A percentile compares a stretch with the other conserved stretches of the same genome.
These are phyloP conservation scores for Choristoneura rosaceana DNA, from an alignment of 2,888 invertebrate species.

Conservation along the genomic window DNA sequence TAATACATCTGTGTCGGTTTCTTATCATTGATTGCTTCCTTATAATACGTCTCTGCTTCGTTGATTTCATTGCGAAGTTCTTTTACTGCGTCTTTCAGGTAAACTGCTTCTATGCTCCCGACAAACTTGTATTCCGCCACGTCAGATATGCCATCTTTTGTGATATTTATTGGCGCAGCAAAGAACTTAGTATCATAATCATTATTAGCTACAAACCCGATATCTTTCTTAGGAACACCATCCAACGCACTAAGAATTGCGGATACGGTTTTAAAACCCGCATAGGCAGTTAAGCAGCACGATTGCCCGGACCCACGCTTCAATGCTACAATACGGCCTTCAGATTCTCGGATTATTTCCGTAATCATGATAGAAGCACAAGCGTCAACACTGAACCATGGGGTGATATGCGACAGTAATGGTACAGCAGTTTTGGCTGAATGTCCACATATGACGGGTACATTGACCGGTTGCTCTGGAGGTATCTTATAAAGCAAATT, in stretches of 20 bases:
- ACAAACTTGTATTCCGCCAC: slow-evolving; percentile 25
- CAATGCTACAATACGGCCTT: neutral
- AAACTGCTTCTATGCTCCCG: slow-evolving; percentile 23
- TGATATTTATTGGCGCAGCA: slow-evolving; percentile 26
- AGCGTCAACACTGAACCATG: slow-evolving; percentile 29
- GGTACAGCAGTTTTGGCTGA: slow-evolving; percentile 30
- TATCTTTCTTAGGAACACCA: slow-evolving; percentile 23
- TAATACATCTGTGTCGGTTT: neutral
- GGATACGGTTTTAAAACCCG: slow-evolving; percentile 12
- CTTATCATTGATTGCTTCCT: neutral
- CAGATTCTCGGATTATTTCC: slow-evolving; percentile 26
- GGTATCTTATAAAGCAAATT: slow-evolving; percentile 20
- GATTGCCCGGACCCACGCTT: slow-evolving; percentile 13
- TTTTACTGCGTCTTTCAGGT: slow-evolving; percentile 25
- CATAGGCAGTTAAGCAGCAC: slow-evolving; percentile 17
- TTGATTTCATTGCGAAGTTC: slow-evolving; percentile 25
- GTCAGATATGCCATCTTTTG: slow-evolving; percentile 23
- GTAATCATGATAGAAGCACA: slow-evolving; percentile 25
- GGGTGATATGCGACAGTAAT: slow-evolving; percentile 30
- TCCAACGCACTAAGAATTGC: slow-evolving; percentile 26
- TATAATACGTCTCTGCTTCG: slow-evolving; percentile 23
- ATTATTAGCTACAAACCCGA: slow-evolving; percentile 33
- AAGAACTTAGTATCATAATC: slow-evolving; percentile 26
- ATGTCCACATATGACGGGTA: slow-evolving; percentile 35
- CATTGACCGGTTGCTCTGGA: slow-evolving; percentile 11